These are phyloP conservation scores for Eupithecia dodoneata DNA, from an alignment of 2,888 invertebrate species.

Conservation along the genomic window DNA sequence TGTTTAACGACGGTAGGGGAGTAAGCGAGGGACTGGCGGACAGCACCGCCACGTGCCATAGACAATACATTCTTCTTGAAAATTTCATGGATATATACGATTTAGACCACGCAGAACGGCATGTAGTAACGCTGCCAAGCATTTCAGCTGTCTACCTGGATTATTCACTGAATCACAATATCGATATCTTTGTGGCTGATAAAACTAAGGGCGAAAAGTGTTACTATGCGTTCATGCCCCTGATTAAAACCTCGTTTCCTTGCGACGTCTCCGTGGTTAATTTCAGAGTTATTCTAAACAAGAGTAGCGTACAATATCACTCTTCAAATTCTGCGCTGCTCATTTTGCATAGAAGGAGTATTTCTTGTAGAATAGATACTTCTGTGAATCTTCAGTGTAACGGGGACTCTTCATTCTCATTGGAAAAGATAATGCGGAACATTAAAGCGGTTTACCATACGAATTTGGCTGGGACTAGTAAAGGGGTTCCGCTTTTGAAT, in stretches of 20 bases:
- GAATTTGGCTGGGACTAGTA: conserved; percentile 69
- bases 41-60: conserved; percentile 87
- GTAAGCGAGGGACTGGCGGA: conserved; percentile 97
- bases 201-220: conserved; percentile 56
- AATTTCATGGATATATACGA: conserved; percentile 52
- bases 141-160: conserved; percentile 62
- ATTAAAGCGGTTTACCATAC: conserved; percentile 63
- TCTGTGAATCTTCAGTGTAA: conserved; percentile 55
- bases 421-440: conserved; percentile 65
- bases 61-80: conserved; percentile 70
- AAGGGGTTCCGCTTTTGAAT: conserved; percentile 56
- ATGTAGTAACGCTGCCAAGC: conserved; percentile 62
- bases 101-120: conserved; percentile 23
- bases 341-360: conserved; percentile 65
- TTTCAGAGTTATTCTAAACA: conserved; percentile 59
- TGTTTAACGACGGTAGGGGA: conserved; percentile 96
- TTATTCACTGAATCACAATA: conserved; percentile 57
- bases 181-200: conserved; percentile 67
- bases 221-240: conserved; percentile 65
- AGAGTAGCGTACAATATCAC: conserved; percentile 42
- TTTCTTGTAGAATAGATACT: conserved; percentile 61
- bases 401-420: conserved; percentile 55
- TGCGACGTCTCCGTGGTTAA: conserved; percentile 71
- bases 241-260: conserved; percentile 69
- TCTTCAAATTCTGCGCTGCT: conserved; percentile 60